Evolutionary conservation across 2,888 invertebrate species (phyloP).

Genomic region (Orthosia cruda): DNA sequence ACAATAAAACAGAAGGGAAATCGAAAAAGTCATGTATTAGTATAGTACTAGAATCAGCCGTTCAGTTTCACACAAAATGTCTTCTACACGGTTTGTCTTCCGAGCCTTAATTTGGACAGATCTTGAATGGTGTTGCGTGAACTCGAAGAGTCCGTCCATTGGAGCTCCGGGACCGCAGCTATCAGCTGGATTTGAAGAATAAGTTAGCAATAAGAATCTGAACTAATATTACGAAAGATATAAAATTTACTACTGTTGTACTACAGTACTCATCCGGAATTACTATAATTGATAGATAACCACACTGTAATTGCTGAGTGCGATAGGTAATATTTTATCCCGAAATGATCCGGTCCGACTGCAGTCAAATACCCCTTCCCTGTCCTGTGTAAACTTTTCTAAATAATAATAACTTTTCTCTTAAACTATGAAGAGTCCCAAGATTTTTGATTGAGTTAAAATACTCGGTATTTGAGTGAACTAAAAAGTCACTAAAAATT

Average conservation of each 20-base stretch:
- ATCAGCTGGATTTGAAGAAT: slow-evolving; percentile 79
- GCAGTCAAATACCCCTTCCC: not conserved
- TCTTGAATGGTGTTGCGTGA: slow-evolving; percentile 86
- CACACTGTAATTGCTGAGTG: no score
- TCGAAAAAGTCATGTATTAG: slow-evolving; percentile 3
- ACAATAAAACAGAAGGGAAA: slow-evolving; percentile 52
- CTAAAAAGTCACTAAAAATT: not conserved
- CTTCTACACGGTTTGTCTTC: slow-evolving; percentile 78
- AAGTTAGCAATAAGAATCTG: not conserved
- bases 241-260: no score
- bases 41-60: slow-evolving; percentile 3
- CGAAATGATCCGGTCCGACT: no score
- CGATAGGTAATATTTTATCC: no score
- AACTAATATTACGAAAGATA: no score
- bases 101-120: slow-evolving; percentile 82
- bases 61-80: no score
- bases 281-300: no score
- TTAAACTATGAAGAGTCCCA: no score
- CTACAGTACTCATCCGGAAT: no score
- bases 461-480: no score
- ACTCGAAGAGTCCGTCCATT: slow-evolving; percentile 83
- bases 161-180: slow-evolving; percentile 84
- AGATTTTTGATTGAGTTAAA: no score
- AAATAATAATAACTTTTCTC: not conserved
- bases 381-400: not conserved